phyloP scores from a whole-genome alignment of 2,797 vertebrate species.

The Melanotaenia parkinsoni region DNA sequence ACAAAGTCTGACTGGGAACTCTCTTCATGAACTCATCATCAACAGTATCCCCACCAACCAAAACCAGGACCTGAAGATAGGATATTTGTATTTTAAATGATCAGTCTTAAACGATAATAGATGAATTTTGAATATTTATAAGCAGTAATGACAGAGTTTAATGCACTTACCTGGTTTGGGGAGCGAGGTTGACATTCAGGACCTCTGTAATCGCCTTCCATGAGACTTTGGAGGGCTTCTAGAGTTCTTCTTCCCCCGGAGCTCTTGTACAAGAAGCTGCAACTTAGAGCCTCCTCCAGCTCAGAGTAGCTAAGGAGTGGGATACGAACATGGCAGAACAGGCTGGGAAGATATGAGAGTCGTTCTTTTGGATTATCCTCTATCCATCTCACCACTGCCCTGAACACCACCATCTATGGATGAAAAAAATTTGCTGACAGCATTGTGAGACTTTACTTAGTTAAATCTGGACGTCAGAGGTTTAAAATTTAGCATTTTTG shows the following conservation, averaged over 20 bases:
- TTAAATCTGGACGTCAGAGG: background rate
- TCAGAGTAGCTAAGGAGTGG: constrained; percentile 29
- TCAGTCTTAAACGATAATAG: background rate
- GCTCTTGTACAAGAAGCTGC: constrained; percentile 12
- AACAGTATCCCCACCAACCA: constrained; percentile 84
- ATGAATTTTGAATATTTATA: background rate
- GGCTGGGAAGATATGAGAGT: constrained; percentile 11
- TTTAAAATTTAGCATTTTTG: background rate
- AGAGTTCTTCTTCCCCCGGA: background rate
- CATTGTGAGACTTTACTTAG: background rate
- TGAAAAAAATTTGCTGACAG: background rate
- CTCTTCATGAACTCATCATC: constrained; percentile 75
- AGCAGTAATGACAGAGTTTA: background rate
- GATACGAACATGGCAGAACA: constrained; percentile 30
- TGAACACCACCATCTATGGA: constrained; percentile 34
- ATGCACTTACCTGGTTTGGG: constrained; percentile 2
- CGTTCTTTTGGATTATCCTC: constrained; percentile 37
- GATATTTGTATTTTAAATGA: background rate
- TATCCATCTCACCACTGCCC: constrained; percentile 33
- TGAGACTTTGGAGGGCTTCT: constrained; percentile 16
- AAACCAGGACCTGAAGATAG: constrained; percentile 49
- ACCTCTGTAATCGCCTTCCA: constrained; percentile 23
- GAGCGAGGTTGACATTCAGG: constrained; percentile 24
- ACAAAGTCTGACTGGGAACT: constrained; percentile 79
- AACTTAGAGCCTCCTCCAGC: constrained; percentile 32